Base-by-base conservation (phyloP, 2,113 vertebrate species). In the Cinclus cinclus region DNA sequence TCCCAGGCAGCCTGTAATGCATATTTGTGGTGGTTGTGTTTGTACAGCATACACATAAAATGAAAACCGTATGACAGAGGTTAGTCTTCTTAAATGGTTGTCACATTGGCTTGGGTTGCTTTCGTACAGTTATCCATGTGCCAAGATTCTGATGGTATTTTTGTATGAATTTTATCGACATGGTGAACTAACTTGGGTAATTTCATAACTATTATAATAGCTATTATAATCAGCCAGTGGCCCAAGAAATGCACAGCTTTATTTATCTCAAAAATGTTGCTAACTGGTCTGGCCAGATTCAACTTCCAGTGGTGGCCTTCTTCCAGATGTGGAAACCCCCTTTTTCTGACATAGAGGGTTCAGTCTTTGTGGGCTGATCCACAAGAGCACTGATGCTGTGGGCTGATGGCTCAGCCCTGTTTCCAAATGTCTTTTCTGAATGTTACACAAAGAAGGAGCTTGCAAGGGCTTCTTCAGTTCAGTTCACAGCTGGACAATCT, bases 41-140 rank as follows among this genome's bases (percentile, higher is more conserved):
- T 96, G 92, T 92, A 56, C 49, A 94, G 78, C 86, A 87, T 85
- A 79, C 58, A 65, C 86, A 87, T 88, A 68, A 96, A 96, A 97
- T 97, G 95, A 96, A 91, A 97, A 97, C 96, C 92, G 85, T 94
- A 94, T 96, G 97, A 97, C 96, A 94, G 95, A 94, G 92, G 90
- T 97, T 96, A 95, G 95, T 95, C 75, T 88, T 96, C 86, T 87
- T 94, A 95, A 95, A 95, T 87, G 86, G 85, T 76, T 96, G 94
- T 97, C 96, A 94, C 92, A 87, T 94, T 91, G 93, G 90, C 89
- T 82, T 84, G 91, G 93, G 91, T 70, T 94, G 63, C 94, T 89
- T 70, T 92, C 1, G 1, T 90, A 81, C 93, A 94, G 91, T 94
- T 97, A 94, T 93, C 85, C 90, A 62, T 63, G 27, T 13, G 76